Evolutionary conservation across 2,888 invertebrate species (phyloP).

Genomic region (Byasa hedistus): DNA sequence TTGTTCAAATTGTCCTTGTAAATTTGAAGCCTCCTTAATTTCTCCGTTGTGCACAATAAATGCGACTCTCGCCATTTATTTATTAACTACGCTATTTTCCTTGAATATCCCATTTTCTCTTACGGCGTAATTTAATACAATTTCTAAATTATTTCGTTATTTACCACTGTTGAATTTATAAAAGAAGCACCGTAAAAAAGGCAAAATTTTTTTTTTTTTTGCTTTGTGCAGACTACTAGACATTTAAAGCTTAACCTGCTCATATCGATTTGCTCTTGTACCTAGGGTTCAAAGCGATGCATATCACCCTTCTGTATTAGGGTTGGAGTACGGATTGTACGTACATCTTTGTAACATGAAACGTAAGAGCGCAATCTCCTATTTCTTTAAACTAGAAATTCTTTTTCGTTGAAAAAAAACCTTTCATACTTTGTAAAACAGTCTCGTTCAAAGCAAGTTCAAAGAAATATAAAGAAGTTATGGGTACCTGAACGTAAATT

Average conservation of each 20-base stretch:
- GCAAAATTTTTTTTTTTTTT: neutral
- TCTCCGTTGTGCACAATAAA: conserved; percentile 9
- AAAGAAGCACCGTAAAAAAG: neutral
- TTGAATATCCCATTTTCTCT: conserved; percentile 4
- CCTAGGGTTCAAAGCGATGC: conserved; percentile 16
- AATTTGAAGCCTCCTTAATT: conserved; percentile 22
- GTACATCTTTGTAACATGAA: conserved; percentile 13
- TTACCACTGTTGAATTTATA: neutral
- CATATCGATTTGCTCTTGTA: conserved; percentile 20
- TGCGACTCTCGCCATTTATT: conserved; percentile 14
- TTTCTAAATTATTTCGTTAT: neutral
- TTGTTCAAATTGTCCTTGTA: conserved; percentile 23
- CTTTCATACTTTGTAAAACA: neutral
- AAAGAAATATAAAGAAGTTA: neutral
- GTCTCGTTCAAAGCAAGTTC: neutral
- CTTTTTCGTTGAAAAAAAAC: neutral
- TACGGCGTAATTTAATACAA: neutral
- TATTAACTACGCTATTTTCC: conserved; percentile 19
- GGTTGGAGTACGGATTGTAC: conserved; percentile 8
- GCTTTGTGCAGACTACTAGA: conserved; percentile 4
- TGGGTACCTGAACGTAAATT: neutral
- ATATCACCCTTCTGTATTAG: conserved; percentile 14
- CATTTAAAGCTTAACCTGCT: conserved; percentile 21
- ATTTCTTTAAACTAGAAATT: neutral
- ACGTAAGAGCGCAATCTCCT: neutral